A percentile compares a stretch with the other conserved stretches of the same genome.
Evolutionary conservation across 2,113 vertebrate genomes (phyloP).

Genomic region (Entelurus aequoreus): DNA sequence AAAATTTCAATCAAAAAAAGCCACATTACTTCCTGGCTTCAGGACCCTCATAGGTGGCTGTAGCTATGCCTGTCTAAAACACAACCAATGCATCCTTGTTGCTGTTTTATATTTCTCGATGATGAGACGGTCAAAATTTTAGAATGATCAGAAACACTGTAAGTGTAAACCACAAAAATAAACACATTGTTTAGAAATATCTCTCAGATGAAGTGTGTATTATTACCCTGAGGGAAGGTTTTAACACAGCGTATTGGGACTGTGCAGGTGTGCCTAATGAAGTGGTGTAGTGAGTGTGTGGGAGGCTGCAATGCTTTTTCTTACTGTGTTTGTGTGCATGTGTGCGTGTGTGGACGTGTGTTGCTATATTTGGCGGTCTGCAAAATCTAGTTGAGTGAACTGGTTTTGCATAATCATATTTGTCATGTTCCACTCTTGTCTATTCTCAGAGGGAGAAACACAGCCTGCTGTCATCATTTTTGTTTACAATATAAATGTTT

Average conservation of each 20-base stretch:
- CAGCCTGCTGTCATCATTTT: conserved; percentile 8
- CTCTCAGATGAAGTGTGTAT: no score
- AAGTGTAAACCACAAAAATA: no score
- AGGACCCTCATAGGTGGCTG: background rate
- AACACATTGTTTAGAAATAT: no score
- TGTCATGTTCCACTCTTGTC: conserved; percentile 8
- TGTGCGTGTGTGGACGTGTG: background rate
- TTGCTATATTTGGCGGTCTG: background rate
- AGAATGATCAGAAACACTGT: no score
- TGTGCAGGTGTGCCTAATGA: background rate
- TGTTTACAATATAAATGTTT: background rate
- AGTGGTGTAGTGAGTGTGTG: background rate
- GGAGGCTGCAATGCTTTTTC: background rate
- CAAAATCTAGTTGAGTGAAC: conserved; percentile 4
- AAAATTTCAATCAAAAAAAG: no score
- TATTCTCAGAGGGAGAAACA: conserved; percentile 8
- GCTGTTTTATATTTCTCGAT: no score
- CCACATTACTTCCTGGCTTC: background rate
- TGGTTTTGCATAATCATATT: conserved; percentile 24
- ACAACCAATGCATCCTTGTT: background rate
- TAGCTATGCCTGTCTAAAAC: background rate
- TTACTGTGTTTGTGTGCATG: background rate
- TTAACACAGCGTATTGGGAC: background rate
- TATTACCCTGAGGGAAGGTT: no score
- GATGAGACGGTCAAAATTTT: no score